Conservation (phyloP, 2,113 vertebrate genomes). For the Alligator mississippiensis region DNA sequence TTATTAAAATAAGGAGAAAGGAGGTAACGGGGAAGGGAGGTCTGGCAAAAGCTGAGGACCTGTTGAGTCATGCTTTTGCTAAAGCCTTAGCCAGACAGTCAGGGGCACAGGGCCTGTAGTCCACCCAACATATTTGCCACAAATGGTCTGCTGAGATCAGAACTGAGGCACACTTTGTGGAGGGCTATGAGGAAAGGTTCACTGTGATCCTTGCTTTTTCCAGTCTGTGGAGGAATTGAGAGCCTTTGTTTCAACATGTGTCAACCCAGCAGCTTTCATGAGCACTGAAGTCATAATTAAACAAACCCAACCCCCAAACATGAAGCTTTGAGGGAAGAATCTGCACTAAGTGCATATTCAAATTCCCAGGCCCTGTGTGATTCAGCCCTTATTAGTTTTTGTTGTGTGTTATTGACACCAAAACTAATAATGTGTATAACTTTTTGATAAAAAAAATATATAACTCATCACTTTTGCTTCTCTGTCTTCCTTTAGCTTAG, state of each 20-base stretch:
- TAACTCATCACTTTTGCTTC: not conserved
- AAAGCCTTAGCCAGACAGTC: not conserved
- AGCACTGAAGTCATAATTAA: not conserved
- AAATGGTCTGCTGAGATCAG: too few species aligned
- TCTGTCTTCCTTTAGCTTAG: not conserved
- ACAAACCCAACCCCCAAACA: not conserved
- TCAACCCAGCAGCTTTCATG: not conserved
- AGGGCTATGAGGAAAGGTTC: not conserved
- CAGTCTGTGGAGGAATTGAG: not conserved
- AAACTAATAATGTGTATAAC: not conserved
- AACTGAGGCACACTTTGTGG: too few species aligned
- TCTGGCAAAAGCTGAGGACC: not conserved
- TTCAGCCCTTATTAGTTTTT: not conserved
- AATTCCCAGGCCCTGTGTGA: not conserved
- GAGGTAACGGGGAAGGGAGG: not conserved
- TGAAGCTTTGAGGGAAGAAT: not conserved
- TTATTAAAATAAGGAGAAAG: too few species aligned
- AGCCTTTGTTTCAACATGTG: not conserved
- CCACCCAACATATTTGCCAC: too few species aligned
- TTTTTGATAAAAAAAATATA: conserved; percentile 11
- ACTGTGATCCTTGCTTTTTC: rapidly evolving
- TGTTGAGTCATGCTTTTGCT: not conserved
- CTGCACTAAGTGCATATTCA: not conserved
- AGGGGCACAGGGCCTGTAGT: too few species aligned
- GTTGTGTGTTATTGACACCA: not conserved